Evolutionary conservation across 1,140 invertebrate genomes (phyloP).

Genomic region (Magallana ariakensis): DNA sequence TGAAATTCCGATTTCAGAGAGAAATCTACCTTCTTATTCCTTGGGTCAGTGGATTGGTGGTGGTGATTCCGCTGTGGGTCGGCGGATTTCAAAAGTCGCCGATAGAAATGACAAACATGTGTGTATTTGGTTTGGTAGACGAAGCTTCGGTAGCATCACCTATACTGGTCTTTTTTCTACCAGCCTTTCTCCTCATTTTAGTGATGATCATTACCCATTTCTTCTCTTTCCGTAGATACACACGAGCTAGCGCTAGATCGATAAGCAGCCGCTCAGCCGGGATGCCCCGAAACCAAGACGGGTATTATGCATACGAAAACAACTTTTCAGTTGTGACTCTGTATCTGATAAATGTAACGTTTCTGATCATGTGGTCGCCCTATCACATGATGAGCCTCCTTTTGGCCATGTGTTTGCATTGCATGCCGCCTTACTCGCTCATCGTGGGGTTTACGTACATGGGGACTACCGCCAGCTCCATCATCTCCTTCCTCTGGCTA

Average conservation of each 20-base stretch:
- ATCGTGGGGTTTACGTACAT: slow-evolving; percentile 26
- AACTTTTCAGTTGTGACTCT: neutral
- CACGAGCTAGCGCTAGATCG: neutral
- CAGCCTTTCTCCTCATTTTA: neutral
- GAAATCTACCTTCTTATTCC: slow-evolving; percentile 8
- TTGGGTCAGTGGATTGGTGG: neutral
- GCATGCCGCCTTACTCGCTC: slow-evolving; percentile 19
- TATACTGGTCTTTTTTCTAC: neutral
- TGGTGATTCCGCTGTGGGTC: slow-evolving; percentile 4
- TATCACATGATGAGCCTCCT: neutral
- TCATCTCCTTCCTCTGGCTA: neutral
- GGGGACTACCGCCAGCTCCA: neutral
- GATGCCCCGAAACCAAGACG: neutral
- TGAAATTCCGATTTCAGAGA: slow-evolving; percentile 1
- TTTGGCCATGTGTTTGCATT: neutral
- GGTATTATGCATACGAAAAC: slow-evolving; percentile 8
- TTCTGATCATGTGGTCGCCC: slow-evolving; percentile 1
- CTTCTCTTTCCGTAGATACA: neutral
- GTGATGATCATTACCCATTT: neutral
- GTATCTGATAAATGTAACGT: neutral
- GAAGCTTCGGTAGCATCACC: slow-evolving; percentile 4
- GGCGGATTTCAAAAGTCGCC: neutral
- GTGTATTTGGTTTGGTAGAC: slow-evolving; percentile 13
- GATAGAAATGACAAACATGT: neutral
- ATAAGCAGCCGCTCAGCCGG: neutral